Percentiles rank a stretch among this genome's conserved stretches.
Conservation (phyloP, 1,140 invertebrate genomes). For the Anthonomus grandis region DNA sequence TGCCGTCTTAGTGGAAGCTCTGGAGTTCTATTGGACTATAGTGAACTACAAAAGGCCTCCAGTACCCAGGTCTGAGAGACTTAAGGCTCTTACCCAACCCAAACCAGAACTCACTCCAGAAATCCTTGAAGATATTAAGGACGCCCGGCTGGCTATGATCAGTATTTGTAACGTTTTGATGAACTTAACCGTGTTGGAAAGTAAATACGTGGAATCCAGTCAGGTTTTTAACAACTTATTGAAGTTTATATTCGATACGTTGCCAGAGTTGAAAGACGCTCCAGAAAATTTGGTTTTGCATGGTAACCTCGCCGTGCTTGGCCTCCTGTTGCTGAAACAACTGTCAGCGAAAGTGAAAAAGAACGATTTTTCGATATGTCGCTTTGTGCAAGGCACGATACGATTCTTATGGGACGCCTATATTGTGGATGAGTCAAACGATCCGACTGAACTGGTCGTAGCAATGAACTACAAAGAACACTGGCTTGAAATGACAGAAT, state of each 20-base stretch:
- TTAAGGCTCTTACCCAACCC: conserved; percentile 69
- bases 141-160: conserved; percentile 76
- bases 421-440: conserved; percentile 80
- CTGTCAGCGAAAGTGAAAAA: conserved; percentile 77
- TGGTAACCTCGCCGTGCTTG: conserved; percentile 79
- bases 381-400: conserved; percentile 83
- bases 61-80: conserved; percentile 71
- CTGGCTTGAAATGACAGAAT: conserved; percentile 85
- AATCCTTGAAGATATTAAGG: conserved; percentile 74
- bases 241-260: conserved; percentile 81
- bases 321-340: conserved; percentile 79
- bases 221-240: conserved; percentile 72
- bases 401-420: conserved; percentile 91
- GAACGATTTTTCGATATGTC: conserved; percentile 81
- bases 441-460: conserved; percentile 74
- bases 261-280: conserved; percentile 81
- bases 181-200: conserved; percentile 86
- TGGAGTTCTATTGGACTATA: conserved; percentile 82
- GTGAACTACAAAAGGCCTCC: conserved; percentile 81
- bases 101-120: conserved; percentile 69
- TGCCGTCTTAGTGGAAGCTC: conserved; percentile 72
- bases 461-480: conserved; percentile 80
- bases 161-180: conserved; percentile 88
- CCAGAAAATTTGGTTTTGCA: conserved; percentile 79
- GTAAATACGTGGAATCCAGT: conserved; percentile 74